Percentiles rank a stretch among this genome's conserved stretches.
Evolutionary conservation across 2,888 invertebrate species (phyloP).

Genomic region (Leptothorax acervorum): DNA sequence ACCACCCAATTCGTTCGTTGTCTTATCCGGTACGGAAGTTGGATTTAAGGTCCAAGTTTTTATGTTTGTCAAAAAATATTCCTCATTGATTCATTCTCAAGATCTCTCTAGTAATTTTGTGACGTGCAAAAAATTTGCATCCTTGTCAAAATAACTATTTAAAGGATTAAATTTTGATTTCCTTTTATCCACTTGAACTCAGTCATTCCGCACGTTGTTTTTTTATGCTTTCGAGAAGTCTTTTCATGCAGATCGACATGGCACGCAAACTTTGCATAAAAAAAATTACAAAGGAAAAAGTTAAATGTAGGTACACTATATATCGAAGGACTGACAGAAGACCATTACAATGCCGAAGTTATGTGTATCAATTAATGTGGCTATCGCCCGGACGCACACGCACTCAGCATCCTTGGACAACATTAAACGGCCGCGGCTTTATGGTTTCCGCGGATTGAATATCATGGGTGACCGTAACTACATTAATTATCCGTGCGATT

Average conservation of each 20-base stretch:
- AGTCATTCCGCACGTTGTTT: not conserved
- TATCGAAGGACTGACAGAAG: not conserved
- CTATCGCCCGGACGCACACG: not conserved
- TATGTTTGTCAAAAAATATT: not conserved
- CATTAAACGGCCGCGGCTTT: constrained; percentile 45
- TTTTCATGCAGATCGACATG: not conserved
- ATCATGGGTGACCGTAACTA: constrained; percentile 47
- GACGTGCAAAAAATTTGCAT: not conserved
- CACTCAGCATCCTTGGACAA: constrained; percentile 27
- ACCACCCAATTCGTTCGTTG: not conserved
- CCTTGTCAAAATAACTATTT: not conserved
- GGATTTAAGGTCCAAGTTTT: not conserved
- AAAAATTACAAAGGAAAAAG: not conserved
- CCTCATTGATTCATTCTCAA: not conserved
- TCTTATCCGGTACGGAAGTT: not conserved
- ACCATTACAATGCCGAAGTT: not conserved
- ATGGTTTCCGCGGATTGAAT: constrained; percentile 53
- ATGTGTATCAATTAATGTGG: not conserved
- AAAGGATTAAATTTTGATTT: not conserved
- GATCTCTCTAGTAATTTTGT: not conserved
- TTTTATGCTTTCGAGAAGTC: not conserved
- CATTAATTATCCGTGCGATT: constrained; percentile 57
- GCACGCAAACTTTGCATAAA: not conserved
- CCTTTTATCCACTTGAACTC: not conserved
- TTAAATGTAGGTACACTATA: not conserved